Conservation (phyloP, 2,888 invertebrate genomes). For the Arge pagana region DNA sequence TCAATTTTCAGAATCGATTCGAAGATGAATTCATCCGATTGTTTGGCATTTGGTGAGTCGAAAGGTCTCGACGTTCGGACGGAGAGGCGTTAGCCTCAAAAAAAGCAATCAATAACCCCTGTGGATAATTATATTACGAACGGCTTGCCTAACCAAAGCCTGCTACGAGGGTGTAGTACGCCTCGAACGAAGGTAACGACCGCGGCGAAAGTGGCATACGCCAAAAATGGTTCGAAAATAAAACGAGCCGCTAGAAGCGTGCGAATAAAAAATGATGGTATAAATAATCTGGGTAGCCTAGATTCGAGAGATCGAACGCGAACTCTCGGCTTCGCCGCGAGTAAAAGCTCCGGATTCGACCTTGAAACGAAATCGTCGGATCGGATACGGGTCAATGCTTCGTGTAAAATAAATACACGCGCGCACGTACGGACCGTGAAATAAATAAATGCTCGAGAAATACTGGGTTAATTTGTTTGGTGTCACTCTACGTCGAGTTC, state of each 20-base stretch:
- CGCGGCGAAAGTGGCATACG: conserved; percentile 51
- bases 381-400: conserved; percentile 21
- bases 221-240: conserved; percentile 53
- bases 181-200: conserved; percentile 53
- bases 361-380: no score
- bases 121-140: conserved; percentile 17
- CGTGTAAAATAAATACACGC: conserved; percentile 15
- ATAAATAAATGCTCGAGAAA: conserved; percentile 20
- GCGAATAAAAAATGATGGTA: conserved; percentile 13
- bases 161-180: conserved; percentile 30
- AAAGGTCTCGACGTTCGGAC: no score
- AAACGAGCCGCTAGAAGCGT: conserved; percentile 31
- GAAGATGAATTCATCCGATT: no score
- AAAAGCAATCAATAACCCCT: conserved; percentile 23
- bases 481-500: conserved; percentile 17
- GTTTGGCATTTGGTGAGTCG: no score
- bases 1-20: no score
- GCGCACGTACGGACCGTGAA: no score
- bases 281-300: conserved; percentile 17
- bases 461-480: conserved; percentile 20
- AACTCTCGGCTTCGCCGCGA: no score
- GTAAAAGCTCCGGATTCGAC: conserved; percentile 18
- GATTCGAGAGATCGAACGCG: conserved; percentile 16
- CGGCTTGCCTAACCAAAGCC: conserved; percentile 14
- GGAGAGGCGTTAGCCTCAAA: no score